These are phyloP conservation scores for Empis livida DNA, from an alignment of 2,888 invertebrate genomes.

Conservation along the genomic window DNA sequence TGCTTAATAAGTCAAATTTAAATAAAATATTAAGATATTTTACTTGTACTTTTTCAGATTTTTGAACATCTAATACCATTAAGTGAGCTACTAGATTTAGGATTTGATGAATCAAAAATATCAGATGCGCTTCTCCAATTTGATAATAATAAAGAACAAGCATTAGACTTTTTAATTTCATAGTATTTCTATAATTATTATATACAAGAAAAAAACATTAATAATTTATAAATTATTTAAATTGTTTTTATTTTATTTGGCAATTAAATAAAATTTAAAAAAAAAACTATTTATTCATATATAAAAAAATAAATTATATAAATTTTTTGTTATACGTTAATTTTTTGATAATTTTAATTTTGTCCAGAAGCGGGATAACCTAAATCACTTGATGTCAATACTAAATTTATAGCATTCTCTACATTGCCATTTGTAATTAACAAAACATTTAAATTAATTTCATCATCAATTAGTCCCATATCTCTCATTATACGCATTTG, in stretches of 20 bases:
- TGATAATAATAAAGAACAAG: constrained; percentile 73
- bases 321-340: no score
- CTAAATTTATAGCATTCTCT: constrained; percentile 79
- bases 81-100: constrained; percentile 66
- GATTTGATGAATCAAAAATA: constrained; percentile 65
- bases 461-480: constrained; percentile 78
- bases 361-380: background rate
- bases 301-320: no score
- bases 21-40: no score
- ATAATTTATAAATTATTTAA: background rate
- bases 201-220: no score
- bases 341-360: no score
- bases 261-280: constrained; percentile 1
- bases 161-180: constrained; percentile 68
- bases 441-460: constrained; percentile 71
- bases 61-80: constrained; percentile 70
- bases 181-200: constrained; percentile 35
- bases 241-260: constrained; percentile 3
- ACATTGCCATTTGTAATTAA: constrained; percentile 68
- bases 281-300: background rate
- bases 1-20: no score
- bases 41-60: constrained; percentile 53
- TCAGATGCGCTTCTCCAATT: constrained; percentile 60
- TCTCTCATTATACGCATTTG: constrained; percentile 75
- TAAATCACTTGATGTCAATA: constrained; percentile 39